phyloP scores from a whole-genome alignment of 1,140 invertebrate species.

The Ephestia elutella region DNA sequence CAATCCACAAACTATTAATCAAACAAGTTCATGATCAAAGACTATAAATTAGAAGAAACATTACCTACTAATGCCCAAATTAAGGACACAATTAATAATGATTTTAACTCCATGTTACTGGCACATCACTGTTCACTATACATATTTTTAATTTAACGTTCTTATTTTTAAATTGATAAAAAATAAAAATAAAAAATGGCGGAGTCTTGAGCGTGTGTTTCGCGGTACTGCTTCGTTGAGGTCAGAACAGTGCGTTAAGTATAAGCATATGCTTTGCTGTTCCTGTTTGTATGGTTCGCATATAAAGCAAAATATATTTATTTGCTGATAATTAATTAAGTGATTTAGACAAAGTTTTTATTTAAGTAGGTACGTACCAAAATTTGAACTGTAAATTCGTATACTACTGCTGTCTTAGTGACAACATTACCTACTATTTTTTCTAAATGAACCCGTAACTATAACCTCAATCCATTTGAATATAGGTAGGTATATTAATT shows the following conservation, averaged over 20 bases:
- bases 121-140: neutral
- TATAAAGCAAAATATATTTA: neutral
- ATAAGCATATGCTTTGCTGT: neutral
- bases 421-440: too few species aligned
- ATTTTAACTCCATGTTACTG: neutral
- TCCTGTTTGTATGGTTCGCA: conserved; percentile 6
- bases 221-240: conserved; percentile 1
- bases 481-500: too few species aligned
- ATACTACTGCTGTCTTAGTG: too few species aligned
- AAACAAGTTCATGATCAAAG: neutral
- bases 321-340: neutral
- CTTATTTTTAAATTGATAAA: neutral
- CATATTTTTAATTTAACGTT: neutral
- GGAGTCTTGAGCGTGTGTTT: neutral
- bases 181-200: neutral
- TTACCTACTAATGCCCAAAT: conserved; percentile 3
- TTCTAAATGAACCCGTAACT: too few species aligned
- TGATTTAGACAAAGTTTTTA: neutral
- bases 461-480: too few species aligned
- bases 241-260: conserved; percentile 4
- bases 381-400: too few species aligned
- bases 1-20: neutral
- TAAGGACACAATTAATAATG: neutral
- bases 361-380: too few species aligned
- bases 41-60: neutral